phyloP scores from a whole-genome alignment of 1,140 invertebrate species.

The Drosophila jambulina region DNA sequence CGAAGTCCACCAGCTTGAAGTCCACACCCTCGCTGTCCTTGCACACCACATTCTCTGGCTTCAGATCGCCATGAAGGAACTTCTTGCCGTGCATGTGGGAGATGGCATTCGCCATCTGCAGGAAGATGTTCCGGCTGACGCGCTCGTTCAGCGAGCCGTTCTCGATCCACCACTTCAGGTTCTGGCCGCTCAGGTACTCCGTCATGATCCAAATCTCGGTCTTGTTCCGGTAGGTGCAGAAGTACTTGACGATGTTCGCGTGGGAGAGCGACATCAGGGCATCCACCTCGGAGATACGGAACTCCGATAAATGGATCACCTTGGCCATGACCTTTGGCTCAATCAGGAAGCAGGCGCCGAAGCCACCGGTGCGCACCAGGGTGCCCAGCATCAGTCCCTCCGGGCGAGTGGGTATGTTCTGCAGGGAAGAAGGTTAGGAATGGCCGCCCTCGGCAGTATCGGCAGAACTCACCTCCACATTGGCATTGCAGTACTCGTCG shows the following conservation, averaged over 20 bases:
- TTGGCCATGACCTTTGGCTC: not conserved
- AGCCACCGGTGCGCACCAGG: not conserved
- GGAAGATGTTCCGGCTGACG: not conserved
- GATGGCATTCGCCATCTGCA: not conserved
- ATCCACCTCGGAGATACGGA: not conserved
- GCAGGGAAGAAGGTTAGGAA: not conserved
- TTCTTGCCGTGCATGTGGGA: fast-evolving
- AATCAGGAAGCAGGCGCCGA: not conserved
- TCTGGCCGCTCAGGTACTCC: not conserved
- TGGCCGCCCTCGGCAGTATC: not conserved
- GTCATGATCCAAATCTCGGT: not conserved
- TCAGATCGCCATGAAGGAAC: not conserved
- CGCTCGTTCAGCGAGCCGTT: not conserved
- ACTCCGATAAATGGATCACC: not conserved
- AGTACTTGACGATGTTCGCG: not conserved
- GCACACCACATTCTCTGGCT: not conserved
- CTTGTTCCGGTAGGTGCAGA: not conserved
- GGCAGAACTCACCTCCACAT: not conserved
- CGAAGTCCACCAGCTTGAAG: not conserved
- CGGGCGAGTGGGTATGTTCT: not conserved
- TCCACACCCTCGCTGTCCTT: too few species aligned
- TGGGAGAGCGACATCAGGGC: not conserved
- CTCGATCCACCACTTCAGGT: not conserved
- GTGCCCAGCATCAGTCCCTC: not conserved
- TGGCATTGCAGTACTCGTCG: not conserved